Evolutionary conservation across 1,140 invertebrate genomes (phyloP).

Genomic region (Ericerus pela): DNA sequence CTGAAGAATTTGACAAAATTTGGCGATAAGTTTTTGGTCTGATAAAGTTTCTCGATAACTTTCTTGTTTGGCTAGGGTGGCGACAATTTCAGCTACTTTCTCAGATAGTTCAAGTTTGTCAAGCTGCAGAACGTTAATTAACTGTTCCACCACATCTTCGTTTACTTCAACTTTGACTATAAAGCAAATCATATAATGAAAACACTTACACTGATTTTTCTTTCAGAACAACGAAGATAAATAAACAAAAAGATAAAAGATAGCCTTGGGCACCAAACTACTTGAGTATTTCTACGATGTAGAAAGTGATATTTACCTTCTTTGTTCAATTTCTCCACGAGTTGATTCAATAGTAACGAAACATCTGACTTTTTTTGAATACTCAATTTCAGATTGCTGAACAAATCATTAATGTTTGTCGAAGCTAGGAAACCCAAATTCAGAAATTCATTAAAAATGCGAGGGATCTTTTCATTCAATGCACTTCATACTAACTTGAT

Average conservation of each 20-base stretch:
- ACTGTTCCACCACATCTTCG: not conserved
- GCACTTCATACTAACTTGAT: too few species aligned
- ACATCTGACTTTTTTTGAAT: not conserved
- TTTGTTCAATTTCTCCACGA: too few species aligned
- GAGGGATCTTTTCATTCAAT: too few species aligned
- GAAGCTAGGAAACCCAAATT: too few species aligned
- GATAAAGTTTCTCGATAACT: slow-evolving; percentile 48
- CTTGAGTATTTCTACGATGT: too few species aligned
- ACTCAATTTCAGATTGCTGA: not conserved
- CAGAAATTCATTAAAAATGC: too few species aligned
- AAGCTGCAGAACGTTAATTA: slow-evolving; percentile 17
- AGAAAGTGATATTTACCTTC: too few species aligned
- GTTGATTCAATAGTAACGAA: too few species aligned
- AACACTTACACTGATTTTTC: too few species aligned
- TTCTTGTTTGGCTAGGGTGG: slow-evolving; percentile 53
- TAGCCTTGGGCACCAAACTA: too few species aligned
- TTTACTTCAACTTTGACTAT: not conserved
- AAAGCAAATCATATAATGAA: not conserved
- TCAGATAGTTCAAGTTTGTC: slow-evolving; percentile 17
- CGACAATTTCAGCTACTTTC: slow-evolving; percentile 43
- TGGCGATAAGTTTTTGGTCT: slow-evolving; percentile 38
- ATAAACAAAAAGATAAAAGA: too few species aligned
- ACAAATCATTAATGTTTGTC: not conserved
- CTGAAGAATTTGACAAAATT: slow-evolving; percentile 38
- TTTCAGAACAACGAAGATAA: too few species aligned